phyloP scores from a whole-genome alignment of 2,797 vertebrate genomes.

The Aplochiton taeniatus region DNA sequence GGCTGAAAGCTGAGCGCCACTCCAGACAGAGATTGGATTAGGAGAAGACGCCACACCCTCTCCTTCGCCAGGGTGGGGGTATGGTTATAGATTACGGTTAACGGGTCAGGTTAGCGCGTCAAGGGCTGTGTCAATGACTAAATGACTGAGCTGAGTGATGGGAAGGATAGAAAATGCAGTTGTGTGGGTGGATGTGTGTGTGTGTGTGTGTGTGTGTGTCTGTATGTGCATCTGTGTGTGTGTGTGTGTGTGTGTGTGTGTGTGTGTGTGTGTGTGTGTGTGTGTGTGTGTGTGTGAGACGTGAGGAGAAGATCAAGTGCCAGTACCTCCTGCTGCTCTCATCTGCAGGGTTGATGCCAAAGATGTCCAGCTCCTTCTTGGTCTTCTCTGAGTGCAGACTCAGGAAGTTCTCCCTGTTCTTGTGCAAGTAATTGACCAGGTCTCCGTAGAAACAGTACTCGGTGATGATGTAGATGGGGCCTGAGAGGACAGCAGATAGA shows the following conservation, averaged over 20 bases:
- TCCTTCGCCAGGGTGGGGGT: constrained; percentile 50
- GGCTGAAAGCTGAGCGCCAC: constrained; percentile 65
- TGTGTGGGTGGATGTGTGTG: not conserved
- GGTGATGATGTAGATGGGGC: constrained; percentile 98
- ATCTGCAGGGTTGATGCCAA: constrained; percentile 91
- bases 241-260: not conserved
- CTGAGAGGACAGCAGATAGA: constrained; percentile 59
- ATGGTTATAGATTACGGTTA: constrained; percentile 47
- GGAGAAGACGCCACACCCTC: constrained; percentile 59
- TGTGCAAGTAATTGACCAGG: constrained; percentile 97
- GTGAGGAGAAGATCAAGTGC: not conserved
- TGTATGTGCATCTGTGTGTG: not conserved
- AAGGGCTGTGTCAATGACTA: constrained; percentile 2
- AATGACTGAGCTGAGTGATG: constrained; percentile 21
- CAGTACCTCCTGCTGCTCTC: constrained; percentile 94
- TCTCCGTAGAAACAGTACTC: constrained; percentile 99
- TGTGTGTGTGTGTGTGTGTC: not conserved
- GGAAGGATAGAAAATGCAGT: not conserved
- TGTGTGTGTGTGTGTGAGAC: not conserved
- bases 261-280: not conserved
- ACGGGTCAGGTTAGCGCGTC: not conserved
- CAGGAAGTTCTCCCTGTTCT: constrained; percentile 94
- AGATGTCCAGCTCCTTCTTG: constrained; percentile 96
- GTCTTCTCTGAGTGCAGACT: constrained; percentile 86
- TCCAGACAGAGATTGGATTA: constrained; percentile 61